Conservation (phyloP, 2,888 invertebrate genomes). For the Ophonus ardosiacus region DNA sequence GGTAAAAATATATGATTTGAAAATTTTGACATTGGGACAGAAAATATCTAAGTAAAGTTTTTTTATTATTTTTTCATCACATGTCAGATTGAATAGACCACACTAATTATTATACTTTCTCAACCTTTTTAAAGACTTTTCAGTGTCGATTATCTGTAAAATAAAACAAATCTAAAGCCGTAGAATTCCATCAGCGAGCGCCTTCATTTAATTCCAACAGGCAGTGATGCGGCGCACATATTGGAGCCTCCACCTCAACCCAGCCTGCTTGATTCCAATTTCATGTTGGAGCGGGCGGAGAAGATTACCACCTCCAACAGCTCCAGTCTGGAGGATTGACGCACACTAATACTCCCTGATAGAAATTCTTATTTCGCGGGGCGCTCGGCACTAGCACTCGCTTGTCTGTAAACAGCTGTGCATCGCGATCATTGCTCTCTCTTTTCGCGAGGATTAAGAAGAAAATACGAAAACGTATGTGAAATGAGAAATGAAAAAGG, state of each 20-base stretch:
- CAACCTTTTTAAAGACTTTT: too few species aligned
- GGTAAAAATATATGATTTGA: too few species aligned
- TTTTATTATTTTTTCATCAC: too few species aligned
- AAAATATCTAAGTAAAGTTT: too few species aligned
- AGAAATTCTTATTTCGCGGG: constrained; percentile 59
- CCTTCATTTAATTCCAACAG: constrained; percentile 18
- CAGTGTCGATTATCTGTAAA: not conserved
- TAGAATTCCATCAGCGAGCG: constrained; percentile 27
- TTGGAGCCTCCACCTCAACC: not conserved
- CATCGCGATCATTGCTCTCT: not conserved
- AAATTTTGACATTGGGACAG: too few species aligned
- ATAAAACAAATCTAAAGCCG: not conserved
- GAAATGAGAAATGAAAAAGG: constrained; percentile 1
- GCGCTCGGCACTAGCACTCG: constrained; percentile 16
- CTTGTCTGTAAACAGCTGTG: constrained; percentile 39
- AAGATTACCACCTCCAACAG: constrained; percentile 30
- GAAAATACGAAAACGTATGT: not conserved
- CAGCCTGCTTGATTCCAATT: constrained; percentile 5
- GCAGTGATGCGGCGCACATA: constrained; percentile 6
- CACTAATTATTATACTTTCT: too few species aligned
- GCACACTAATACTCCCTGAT: constrained; percentile 57
- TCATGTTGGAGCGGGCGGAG: constrained; percentile 28
- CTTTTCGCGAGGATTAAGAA: not conserved
- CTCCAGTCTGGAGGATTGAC: constrained; percentile 29
- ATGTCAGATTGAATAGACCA: too few species aligned